These are phyloP conservation scores for Clitarchus hookeri DNA, from an alignment of 2,888 invertebrate genomes.

Conservation along the genomic window DNA sequence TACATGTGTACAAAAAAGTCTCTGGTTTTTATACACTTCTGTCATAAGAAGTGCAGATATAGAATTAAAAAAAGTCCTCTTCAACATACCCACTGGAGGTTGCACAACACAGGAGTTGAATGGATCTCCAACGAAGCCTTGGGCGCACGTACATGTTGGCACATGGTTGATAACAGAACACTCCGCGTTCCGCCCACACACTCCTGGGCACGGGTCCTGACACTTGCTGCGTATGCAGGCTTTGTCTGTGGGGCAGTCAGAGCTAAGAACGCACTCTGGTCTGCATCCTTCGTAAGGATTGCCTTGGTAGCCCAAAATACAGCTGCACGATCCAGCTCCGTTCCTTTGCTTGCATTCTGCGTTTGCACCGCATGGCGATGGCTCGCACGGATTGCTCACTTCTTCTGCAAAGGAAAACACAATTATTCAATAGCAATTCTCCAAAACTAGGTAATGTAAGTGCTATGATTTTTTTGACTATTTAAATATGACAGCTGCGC, in stretches of 20 bases:
- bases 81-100: slow-evolving; percentile 41
- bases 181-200: slow-evolving; percentile 81
- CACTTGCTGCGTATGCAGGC: slow-evolving; percentile 85
- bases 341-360: slow-evolving; percentile 77
- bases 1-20: too few species aligned
- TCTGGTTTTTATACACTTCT: too few species aligned
- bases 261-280: slow-evolving; percentile 84
- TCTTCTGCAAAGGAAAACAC: slow-evolving; percentile 52
- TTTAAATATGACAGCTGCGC: too few species aligned
- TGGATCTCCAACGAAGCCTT: slow-evolving; percentile 76
- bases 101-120: slow-evolving; percentile 64
- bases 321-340: slow-evolving; percentile 79
- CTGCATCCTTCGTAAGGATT: slow-evolving; percentile 86
- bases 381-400: slow-evolving; percentile 58
- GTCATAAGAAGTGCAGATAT: too few species aligned
- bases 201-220: slow-evolving; percentile 82
- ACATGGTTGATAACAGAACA: slow-evolving; percentile 85
- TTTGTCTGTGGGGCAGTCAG: slow-evolving; percentile 81
- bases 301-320: slow-evolving; percentile 79
- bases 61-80: too few species aligned
- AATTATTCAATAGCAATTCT: not conserved
- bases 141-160: slow-evolving; percentile 79
- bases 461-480: too few species aligned
- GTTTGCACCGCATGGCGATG: slow-evolving; percentile 86
- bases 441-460: too few species aligned